Base-by-base conservation (phyloP, 2,113 vertebrate genomes). In the Suncus etruscus region DNA sequence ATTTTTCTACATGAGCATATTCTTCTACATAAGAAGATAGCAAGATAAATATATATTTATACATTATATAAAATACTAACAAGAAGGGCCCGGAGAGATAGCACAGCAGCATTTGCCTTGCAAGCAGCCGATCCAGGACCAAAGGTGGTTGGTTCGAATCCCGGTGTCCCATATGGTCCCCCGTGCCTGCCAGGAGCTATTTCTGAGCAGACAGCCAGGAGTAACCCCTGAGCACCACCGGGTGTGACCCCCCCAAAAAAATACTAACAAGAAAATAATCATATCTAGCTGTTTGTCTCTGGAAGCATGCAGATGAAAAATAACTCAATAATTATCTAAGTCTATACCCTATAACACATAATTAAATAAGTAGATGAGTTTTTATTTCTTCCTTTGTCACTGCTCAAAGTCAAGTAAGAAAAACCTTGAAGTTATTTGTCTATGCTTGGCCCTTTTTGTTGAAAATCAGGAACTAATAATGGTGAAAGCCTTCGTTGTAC, bases 1-100 rank as follows among this genome's bases (percentile, higher is more conserved):
- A 95, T 70, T 11, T 90, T 94, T 58, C 77, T 89, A 88, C 94
- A 83, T 24, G 70, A 32, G 66, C 45, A 73, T 86, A 93, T 91
- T 39, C 39, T 39, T 39, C 39, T 39, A 39, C 39, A 39, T 54
- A 16, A 16, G 9, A 54, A 54, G 18, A 8, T 54, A 39, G 39
- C 39, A 39, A 39, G 39, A 39, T 39, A 39, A 39, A 39, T 39
- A 39, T 39, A 39, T 39, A 3, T 39, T 39, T 39, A 39, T 39
- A 39, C 39, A 39, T 39, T 39, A 39, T 39, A 39, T 39, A 39
- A 39, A 39, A 39, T 39, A 39, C 39, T 39, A 91, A 25, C 12
- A 74, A 91, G 50, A 76, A 16, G n/a, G n/a, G n/a, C n/a, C n/a
- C n/a, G n/a, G n/a, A n/a, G n/a, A n/a, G n/a, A n/a, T n/a, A n/a